These are phyloP conservation scores for Penaeus monodon DNA, from an alignment of 2,888 invertebrate species.

Conservation along the genomic window DNA sequence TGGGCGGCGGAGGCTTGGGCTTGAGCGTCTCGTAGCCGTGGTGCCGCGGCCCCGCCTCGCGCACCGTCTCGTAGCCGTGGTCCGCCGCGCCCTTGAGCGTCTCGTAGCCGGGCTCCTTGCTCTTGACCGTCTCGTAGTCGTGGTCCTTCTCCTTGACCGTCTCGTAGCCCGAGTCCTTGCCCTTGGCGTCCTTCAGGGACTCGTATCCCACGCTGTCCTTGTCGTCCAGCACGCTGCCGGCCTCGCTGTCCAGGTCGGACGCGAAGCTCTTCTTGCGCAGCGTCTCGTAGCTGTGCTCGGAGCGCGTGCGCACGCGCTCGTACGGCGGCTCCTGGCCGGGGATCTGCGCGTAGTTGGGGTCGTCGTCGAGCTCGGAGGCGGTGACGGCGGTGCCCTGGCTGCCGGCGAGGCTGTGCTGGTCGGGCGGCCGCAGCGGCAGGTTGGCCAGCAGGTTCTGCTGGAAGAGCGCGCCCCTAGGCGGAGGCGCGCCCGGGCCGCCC, in stretches of 20 bases:
- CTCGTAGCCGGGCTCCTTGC: slow-evolving; percentile 66
- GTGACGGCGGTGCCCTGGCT: slow-evolving; percentile 61
- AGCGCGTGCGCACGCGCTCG: slow-evolving; percentile 56
- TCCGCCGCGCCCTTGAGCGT: slow-evolving; percentile 55
- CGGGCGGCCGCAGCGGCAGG: slow-evolving; percentile 48
- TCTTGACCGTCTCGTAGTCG: slow-evolving; percentile 54
- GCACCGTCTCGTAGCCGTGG: slow-evolving; percentile 55
- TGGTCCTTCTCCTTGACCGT: slow-evolving; percentile 49
- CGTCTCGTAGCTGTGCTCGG: slow-evolving; percentile 63
- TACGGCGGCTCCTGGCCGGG: slow-evolving; percentile 58
- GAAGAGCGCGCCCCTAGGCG: slow-evolving; percentile 17
- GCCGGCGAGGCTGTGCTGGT: not conserved
- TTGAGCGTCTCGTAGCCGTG: slow-evolving; percentile 26
- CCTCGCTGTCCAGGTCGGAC: slow-evolving; percentile 32
- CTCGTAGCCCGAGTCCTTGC: slow-evolving; percentile 57
- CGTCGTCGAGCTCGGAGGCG: slow-evolving; percentile 57
- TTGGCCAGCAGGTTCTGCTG: slow-evolving; percentile 54
- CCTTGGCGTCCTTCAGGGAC: slow-evolving; percentile 44
- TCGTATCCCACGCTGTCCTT: slow-evolving; percentile 60
- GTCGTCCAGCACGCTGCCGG: slow-evolving; percentile 36
- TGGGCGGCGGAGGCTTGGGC: slow-evolving; percentile 42
- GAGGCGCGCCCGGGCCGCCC: slow-evolving; percentile 1
- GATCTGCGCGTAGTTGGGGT: slow-evolving; percentile 47
- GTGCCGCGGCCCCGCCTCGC: slow-evolving; percentile 14
- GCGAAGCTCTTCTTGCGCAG: slow-evolving; percentile 48